Evolutionary conservation across 53 echinoderm and acorn worm species (phyloP).

Genomic region (Zoroaster sp.): DNA sequence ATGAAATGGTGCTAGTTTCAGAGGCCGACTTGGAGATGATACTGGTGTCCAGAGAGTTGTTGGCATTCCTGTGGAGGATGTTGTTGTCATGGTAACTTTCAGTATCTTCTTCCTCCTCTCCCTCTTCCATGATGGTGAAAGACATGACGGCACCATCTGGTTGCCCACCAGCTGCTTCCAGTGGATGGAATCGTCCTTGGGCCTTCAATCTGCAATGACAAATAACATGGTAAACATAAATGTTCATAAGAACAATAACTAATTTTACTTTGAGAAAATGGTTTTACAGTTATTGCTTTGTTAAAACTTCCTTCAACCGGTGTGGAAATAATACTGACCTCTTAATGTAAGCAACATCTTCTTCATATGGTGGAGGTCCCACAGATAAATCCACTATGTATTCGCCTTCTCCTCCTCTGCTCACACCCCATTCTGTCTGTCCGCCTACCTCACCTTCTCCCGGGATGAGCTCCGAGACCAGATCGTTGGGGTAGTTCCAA

Average conservation of each 20-base stretch:
- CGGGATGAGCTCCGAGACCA: conserved; percentile 57
- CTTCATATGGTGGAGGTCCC: conserved; percentile 71
- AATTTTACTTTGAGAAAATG: too few relatives aligned
- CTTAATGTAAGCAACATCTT: conserved; percentile 55
- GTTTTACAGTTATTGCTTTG: too few relatives aligned
- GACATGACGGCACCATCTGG: conserved; percentile 53
- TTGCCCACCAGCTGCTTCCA: conserved; percentile 32
- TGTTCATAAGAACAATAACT: neutral
- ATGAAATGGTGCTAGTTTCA: neutral
- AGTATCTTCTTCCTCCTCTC: neutral
- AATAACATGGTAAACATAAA: neutral
- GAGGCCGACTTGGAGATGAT: neutral
- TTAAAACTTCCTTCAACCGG: too few relatives aligned
- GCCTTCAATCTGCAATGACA: conserved; percentile 39
- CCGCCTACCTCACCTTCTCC: neutral
- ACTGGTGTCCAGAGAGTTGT: conserved; percentile 31
- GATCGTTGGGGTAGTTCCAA: conserved; percentile 91
- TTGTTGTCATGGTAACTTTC: neutral
- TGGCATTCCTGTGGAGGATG: conserved; percentile 28
- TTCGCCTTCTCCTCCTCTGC: conserved; percentile 61
- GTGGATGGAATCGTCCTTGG: conserved; percentile 26
- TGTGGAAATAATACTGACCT: conserved; percentile 28
- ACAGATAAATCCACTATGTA: conserved; percentile 64
- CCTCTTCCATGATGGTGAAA: conserved; percentile 32
- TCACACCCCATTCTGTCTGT: neutral